These are phyloP conservation scores for Drosophila kohkoa DNA, from an alignment of 1,140 invertebrate genomes.

Conservation along the genomic window DNA sequence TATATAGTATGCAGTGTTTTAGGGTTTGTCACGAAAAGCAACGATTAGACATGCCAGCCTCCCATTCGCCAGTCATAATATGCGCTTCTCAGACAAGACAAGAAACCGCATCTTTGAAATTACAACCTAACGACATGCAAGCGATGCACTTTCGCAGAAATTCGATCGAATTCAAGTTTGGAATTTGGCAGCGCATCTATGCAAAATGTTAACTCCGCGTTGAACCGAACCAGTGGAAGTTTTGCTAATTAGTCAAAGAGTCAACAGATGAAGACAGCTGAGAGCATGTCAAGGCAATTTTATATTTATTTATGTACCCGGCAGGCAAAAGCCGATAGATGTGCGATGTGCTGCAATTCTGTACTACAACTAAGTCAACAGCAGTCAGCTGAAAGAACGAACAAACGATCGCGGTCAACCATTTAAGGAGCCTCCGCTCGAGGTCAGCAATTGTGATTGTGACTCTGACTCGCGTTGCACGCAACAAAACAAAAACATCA, in stretches of 20 bases:
- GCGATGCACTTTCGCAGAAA: conserved; percentile 28
- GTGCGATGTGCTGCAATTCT: conserved; percentile 16
- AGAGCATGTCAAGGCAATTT: conserved; percentile 76
- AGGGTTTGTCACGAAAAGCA: conserved; percentile 13
- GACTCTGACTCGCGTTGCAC: not conserved
- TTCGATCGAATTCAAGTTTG: conserved; percentile 4
- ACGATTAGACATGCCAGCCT: conserved; percentile 14
- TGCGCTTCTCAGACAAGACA: conserved; percentile 16
- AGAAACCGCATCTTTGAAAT: conserved; percentile 21
- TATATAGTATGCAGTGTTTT: not conserved
- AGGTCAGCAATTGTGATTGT: conserved; percentile 55
- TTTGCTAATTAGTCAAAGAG: conserved; percentile 67
- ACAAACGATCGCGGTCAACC: conserved; percentile 53
- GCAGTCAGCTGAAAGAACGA: not conserved
- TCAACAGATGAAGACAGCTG: conserved; percentile 57
- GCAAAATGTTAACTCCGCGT: conserved; percentile 56
- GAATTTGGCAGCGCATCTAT: conserved; percentile 17
- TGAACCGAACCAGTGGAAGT: conserved; percentile 51
- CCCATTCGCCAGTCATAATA: conserved; percentile 5
- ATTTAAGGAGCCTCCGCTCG: conserved; percentile 63
- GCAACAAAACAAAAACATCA: not conserved
- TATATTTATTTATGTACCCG: conserved; percentile 34
- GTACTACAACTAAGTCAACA: conserved; percentile 54
- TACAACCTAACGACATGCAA: conserved; percentile 5
- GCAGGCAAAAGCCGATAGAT: not conserved